phyloP scores from a whole-genome alignment of 2,113 vertebrate genomes.

The Atractosteus spatula region DNA sequence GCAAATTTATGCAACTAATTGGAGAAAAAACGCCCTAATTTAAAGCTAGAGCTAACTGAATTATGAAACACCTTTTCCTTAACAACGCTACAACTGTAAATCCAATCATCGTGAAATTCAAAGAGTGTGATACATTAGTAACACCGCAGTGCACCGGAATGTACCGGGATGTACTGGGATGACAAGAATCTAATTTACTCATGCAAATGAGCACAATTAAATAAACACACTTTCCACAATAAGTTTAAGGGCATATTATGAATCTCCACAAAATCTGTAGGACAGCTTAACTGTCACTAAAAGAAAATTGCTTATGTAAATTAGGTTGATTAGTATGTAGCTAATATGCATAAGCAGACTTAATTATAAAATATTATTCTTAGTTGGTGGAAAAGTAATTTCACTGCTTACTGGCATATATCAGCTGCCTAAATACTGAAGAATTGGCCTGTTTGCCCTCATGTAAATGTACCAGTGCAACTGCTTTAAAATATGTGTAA shows the following conservation, averaged over 20 bases:
- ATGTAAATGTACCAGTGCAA: too few relatives aligned
- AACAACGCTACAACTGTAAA: slow-evolving; percentile 10
- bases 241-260: slow-evolving; percentile 14
- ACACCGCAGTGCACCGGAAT: neutral
- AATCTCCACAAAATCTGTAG: slow-evolving; percentile 14
- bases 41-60: neutral
- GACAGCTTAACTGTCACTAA: slow-evolving; percentile 14
- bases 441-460: neutral
- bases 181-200: slow-evolving; percentile 23
- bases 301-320: slow-evolving; percentile 20
- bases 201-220: slow-evolving; percentile 21
- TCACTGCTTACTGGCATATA: neutral
- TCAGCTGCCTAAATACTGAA: slow-evolving; percentile 3
- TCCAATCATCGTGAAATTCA: slow-evolving; percentile 10
- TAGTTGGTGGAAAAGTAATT: neutral
- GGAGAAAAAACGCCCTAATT: neutral
- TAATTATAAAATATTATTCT: slow-evolving; percentile 6
- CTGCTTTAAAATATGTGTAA: too few relatives aligned
- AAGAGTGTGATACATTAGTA: slow-evolving; percentile 3
- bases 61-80: neutral
- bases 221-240: slow-evolving; percentile 20
- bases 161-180: slow-evolving; percentile 1
- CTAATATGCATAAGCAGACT: neutral
- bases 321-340: slow-evolving; percentile 6
- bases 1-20: neutral